Conservation (phyloP, 2,888 invertebrate genomes). For the Cancer borealis region DNA sequence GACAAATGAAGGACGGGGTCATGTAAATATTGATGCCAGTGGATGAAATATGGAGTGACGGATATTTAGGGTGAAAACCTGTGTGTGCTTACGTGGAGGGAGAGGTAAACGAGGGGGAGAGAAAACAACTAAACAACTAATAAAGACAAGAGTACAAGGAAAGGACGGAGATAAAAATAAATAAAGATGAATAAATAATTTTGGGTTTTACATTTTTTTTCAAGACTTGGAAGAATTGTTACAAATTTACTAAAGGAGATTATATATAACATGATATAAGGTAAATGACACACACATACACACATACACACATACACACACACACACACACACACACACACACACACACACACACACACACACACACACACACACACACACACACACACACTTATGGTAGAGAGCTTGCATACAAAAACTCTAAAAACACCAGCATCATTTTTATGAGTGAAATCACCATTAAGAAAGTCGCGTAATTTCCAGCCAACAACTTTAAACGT, state of each 20-base stretch:
- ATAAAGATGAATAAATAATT: too few relatives aligned
- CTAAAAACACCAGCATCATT: not conserved
- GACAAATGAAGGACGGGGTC: not conserved
- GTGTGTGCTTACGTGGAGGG: not conserved
- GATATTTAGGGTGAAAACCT: not conserved
- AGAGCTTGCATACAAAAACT: not conserved
- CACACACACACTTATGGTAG: not conserved
- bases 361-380: not conserved
- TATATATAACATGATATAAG: too few relatives aligned
- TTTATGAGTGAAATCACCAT: not conserved
- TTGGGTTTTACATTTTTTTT: too few relatives aligned
- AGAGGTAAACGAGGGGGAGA: not conserved
- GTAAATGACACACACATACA: too few relatives aligned
- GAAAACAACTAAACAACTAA: not conserved
- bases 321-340: too few relatives aligned
- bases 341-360: not conserved
- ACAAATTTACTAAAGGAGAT: too few relatives aligned
- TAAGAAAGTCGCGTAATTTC: not conserved
- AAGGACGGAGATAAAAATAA: not conserved
- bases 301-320: too few relatives aligned
- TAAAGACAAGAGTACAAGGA: not conserved
- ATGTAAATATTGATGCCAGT: not conserved
- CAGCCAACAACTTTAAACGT: not conserved
- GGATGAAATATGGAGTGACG: not conserved
- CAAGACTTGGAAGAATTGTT: too few relatives aligned